Base-by-base conservation (phyloP, 2,888 invertebrate species). In the Lepidochrysops patricia region DNA sequence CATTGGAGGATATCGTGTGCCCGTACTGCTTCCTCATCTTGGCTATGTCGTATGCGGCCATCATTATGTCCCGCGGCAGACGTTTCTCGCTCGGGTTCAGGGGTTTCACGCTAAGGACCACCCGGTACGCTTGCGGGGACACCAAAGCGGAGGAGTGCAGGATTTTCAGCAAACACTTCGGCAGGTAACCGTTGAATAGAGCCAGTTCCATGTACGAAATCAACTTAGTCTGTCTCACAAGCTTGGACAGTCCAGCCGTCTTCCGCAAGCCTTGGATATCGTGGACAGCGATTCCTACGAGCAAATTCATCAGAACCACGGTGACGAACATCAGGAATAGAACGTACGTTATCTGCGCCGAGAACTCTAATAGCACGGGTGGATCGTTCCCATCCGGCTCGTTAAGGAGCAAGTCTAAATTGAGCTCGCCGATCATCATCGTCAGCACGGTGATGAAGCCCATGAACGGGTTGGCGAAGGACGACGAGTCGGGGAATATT, bases 391-490 rank as follows among this genome's bases (percentile, higher is more conserved):
- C 94, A 70, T 93, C 93, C n/a, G 92, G 92, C 72, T 94, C 94
- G 69, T 94, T 94, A 56, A 95, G 91, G 54, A 95, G 79, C 60
- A 95, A 88, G 73, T 95, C 94, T 63, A 96, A 89, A 75, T 94
- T 95, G 68, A 96, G 84, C 77, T 96, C 96, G 0, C 96, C 96
- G 5, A 95, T 96, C 96, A 96, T 96, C 96, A 96, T 96, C 0
- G 95, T 96, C 62, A 96, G 78, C 3, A 96, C 95, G 1, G 96
- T 95, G 62, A 96, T 95, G 64, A 96, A 92, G 6, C 95, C 95
- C 82, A 95, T 95, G 67, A 96, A 94, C 0, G 96, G 96, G 80
- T 95, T 95, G 9, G 94, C 93, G 73, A 96, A 96, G 0, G 94
- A 94, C 12, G 94, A 93, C 0, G 94, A 94, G 65, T 94, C 93